Conservation (phyloP, 2,888 invertebrate genomes). For the Aphrophora alni region DNA sequence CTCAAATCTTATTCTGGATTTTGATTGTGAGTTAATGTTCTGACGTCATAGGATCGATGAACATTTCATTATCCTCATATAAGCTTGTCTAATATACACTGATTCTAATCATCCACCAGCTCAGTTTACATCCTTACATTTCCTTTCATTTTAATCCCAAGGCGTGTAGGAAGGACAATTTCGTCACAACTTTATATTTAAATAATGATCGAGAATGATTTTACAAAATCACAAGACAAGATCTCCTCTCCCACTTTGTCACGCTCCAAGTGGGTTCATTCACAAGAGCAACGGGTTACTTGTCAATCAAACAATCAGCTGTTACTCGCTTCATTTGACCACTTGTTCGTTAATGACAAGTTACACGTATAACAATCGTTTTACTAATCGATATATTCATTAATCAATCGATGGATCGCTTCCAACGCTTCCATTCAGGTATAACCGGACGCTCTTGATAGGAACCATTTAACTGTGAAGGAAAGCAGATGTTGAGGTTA, state of each 20-base stretch:
- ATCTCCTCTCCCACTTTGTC: not conserved
- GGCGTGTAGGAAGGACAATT: no score
- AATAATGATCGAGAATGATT: no score
- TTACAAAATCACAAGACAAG: not conserved
- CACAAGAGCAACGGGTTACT: not conserved
- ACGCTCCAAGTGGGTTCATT: not conserved
- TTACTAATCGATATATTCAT: slow-evolving; percentile 2
- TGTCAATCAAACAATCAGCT: slow-evolving; percentile 5
- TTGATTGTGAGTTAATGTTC: no score
- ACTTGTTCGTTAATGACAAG: slow-evolving; percentile 2
- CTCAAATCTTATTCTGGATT: no score
- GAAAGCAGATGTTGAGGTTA: not conserved
- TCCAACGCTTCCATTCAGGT: not conserved
- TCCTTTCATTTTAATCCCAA: no score
- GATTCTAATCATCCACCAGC: no score
- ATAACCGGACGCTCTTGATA: not conserved
- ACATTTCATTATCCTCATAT: no score
- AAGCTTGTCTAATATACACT: no score
- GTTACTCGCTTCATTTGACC: slow-evolving; percentile 2
- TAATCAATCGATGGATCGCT: not conserved
- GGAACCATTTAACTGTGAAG: not conserved
- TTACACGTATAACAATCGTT: not conserved
- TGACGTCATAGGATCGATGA: no score
- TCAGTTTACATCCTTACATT: no score
- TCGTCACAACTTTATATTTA: no score